Percentiles rank a stretch among this genome's conserved stretches.
phyloP scores from a whole-genome alignment of 2,113 vertebrate species.

The Vidua macroura region DNA sequence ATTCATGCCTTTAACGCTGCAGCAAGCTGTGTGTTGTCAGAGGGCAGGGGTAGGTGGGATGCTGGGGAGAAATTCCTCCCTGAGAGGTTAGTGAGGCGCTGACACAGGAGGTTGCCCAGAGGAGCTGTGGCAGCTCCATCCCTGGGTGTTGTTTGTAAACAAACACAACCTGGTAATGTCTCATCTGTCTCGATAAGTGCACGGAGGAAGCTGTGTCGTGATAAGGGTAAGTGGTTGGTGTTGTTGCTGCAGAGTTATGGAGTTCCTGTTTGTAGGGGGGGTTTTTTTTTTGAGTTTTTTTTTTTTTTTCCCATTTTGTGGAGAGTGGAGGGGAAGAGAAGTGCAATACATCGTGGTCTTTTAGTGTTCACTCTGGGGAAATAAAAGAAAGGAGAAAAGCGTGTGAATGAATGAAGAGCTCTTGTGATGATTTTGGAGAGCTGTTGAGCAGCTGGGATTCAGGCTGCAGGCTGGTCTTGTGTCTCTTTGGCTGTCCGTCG shows the following conservation, averaged over 20 bases:
- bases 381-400: background rate
- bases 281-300: background rate
- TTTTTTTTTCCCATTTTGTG: background rate
- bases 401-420: background rate
- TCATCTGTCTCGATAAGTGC: background rate
- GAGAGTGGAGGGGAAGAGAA: background rate
- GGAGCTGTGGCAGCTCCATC: background rate
- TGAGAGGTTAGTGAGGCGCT: background rate
- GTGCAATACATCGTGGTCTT: background rate
- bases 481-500: background rate
- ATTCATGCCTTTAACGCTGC: background rate
- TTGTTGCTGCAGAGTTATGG: background rate
- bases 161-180: background rate
- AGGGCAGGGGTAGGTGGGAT: background rate
- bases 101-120: background rate
- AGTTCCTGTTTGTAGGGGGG: background rate
- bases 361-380: background rate
- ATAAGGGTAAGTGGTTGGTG: background rate
- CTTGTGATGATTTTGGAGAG: background rate
- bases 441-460: background rate
- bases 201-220: background rate
- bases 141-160: background rate
- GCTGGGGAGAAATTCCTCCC: too few relatives aligned
- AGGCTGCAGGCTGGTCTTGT: background rate
- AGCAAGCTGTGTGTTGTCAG: background rate